Conservation (phyloP, 2,888 invertebrate genomes). For the Polydrusus tereticollis region DNA sequence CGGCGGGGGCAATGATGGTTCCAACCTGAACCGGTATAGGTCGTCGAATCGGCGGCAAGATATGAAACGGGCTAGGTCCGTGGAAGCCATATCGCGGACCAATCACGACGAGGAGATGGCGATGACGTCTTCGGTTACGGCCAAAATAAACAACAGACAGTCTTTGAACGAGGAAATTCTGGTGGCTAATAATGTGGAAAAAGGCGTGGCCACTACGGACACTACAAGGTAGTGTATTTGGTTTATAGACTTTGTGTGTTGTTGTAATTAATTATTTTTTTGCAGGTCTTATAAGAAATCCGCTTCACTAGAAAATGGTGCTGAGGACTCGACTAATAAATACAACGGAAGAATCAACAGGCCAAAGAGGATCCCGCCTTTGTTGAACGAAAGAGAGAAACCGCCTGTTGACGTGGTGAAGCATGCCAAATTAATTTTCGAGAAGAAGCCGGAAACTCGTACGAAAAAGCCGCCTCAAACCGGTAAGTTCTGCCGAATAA, state of each 20-base stretch:
- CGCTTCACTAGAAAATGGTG: conserved; percentile 26
- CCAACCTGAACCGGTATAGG: conserved; percentile 67
- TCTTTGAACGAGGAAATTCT: conserved; percentile 69
- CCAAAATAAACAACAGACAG: conserved; percentile 61
- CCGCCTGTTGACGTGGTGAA: conserved; percentile 93
- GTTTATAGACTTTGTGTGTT: conserved; percentile 32
- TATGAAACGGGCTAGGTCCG: conserved; percentile 88
- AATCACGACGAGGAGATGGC: conserved; percentile 46
- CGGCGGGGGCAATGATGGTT: conserved; percentile 28
- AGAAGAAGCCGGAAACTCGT: conserved; percentile 73
- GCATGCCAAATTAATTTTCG: conserved; percentile 87
- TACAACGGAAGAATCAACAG: conserved; percentile 65
- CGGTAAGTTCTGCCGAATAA: too few relatives aligned
- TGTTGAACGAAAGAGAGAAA: conserved; percentile 81
- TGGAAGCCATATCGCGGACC: conserved; percentile 83
- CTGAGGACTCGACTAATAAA: conserved; percentile 46
- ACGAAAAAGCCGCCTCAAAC: conserved; percentile 69
- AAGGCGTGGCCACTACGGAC: conserved; percentile 6
- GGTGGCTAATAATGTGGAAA: conserved; percentile 54
- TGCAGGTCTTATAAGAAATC: conserved; percentile 38
- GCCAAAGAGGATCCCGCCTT: conserved; percentile 74
- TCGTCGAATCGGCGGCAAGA: conserved; percentile 67
- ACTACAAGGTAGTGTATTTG: conserved; percentile 2
- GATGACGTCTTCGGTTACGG: conserved; percentile 36
- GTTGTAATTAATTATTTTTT: conserved; percentile 13